Base-by-base conservation (phyloP, 2,888 invertebrate species). In the Caenorhabditis afra region DNA sequence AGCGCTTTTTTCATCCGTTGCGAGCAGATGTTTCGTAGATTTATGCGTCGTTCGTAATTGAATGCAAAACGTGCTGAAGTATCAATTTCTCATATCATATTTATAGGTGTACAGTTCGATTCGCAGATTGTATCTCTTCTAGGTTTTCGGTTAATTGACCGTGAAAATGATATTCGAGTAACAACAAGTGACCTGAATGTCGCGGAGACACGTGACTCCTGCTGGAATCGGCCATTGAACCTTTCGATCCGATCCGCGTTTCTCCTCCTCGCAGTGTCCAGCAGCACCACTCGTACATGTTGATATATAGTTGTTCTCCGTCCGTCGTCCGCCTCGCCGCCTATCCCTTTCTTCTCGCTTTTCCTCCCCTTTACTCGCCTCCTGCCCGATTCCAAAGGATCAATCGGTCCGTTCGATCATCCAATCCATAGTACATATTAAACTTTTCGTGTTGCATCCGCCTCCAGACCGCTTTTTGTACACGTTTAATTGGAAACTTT, bases 251-350 rank as follows among this genome's bases (percentile, higher is more conserved):
- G 23, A 16, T 50, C 20, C 50, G 8, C 39, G 41, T 52, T 64
- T 53, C 52, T 52, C 23, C 22, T 52, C 11, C 22, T 41, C 41
- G 16, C 47, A 47, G 3, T 47, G 47, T 47, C 47, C 47, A 47
- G 14, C 41, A 41, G 41, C 41, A 41, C 62, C 53, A 35, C 45
- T 70, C 71, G 71, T 64, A 73, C 73, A 58, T 45, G 64, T 73
- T 73, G 73, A 73, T 73, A 73, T 64, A 73, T 73, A 73, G 73
- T 64, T 71, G 71, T 71, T 71, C 71, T 71, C 49, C 16, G n/a
- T 39, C 5, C 55, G 35, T 23, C 49, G 53, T 55, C 66, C 23
- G 55, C 29, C 18, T 55, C 45, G 16, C 44, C 55, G 57, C 39
- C 55, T 71, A 57, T 71, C 61, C 53, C 45, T 70, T 53, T 29